Base-by-base conservation (phyloP, 2,797 vertebrate genomes). In the Poeciliopsis presidionis region DNA sequence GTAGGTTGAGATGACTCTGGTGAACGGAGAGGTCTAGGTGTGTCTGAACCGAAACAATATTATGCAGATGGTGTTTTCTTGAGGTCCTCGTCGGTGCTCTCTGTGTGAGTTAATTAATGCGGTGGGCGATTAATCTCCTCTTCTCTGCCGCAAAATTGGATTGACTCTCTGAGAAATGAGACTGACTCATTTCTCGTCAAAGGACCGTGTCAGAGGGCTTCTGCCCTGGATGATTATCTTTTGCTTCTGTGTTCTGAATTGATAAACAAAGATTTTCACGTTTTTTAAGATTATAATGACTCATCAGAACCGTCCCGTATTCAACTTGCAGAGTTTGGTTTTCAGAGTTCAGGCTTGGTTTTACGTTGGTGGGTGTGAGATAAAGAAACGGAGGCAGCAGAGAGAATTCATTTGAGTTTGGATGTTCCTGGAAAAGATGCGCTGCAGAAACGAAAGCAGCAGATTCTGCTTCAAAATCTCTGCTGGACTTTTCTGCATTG, bases 61-160 rank as follows among this genome's bases (percentile, higher is more conserved):
- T 79, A 83, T 91, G 89, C 72, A 86, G 80, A 88, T 91, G 77
- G 79, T 85, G 86, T 90, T 90, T 89, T 91, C 86, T 86, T 36
- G 49, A 82, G 81, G 79, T 85, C 75, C 75, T 86, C 87, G 72
- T 82, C 74, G 59, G 73, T 73, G 75, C 82, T 84, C 77, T 87
- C 81, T 43, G 65, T 83, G 76, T 74, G 83, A 86, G 84, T 90
- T 88, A 87, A 90, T 94, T 93, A 92, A 91, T 89, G 84, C 72
- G 80, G 86, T 90, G 85, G 61, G 91, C 82, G 79, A 91, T 93
- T 94, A 91, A 93, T 94, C 87, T 61, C 73, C 73, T 59, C 73
- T 59, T 61, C 73, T 91, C 75, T 82, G 90, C 86, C 75, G 85
- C 49, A 77, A 84, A 81, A 91, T 90, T 89, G 82, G 80, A 92